Evolutionary conservation across 2,797 vertebrate genomes (phyloP).

Genomic region (Gobio occitaniae): DNA sequence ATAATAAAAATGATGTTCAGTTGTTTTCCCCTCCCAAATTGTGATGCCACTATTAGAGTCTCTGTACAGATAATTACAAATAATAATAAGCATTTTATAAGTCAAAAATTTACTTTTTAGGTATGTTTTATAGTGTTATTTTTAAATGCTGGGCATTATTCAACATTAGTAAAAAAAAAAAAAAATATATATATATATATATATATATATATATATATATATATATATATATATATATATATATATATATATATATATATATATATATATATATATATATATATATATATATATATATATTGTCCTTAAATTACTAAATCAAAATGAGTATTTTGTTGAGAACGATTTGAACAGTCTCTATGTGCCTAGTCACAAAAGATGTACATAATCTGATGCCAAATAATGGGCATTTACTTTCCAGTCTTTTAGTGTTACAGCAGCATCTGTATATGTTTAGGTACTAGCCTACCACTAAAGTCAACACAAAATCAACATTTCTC

Average conservation of each 20-base stretch:
- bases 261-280: no score
- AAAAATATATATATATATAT: no score
- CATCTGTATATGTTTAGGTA: conserved; percentile 16
- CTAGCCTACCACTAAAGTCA: conserved; percentile 4
- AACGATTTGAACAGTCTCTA: not conserved
- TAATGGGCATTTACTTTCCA: conserved; percentile 14
- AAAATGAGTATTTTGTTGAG: conserved; percentile 9
- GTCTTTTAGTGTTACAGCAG: not conserved
- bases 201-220: no score
- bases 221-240: no score
- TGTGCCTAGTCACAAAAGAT: conserved; percentile 22
- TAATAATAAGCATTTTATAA: conserved; percentile 6
- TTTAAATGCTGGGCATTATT: conserved; percentile 48
- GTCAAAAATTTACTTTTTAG: not conserved
- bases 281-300: no score
- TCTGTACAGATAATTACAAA: not conserved
- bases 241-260: no score
- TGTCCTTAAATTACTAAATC: not conserved
- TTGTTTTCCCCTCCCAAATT: not conserved
- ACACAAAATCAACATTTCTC: conserved; percentile 4
- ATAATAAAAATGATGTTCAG: not conserved
- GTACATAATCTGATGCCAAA: conserved; percentile 29
- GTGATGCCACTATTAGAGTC: conserved; percentile 2
- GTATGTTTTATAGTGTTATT: conserved; percentile 13
- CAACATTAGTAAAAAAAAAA: not conserved